Base-by-base conservation (phyloP, 2,113 vertebrate species). In the Ciconia maguari region DNA sequence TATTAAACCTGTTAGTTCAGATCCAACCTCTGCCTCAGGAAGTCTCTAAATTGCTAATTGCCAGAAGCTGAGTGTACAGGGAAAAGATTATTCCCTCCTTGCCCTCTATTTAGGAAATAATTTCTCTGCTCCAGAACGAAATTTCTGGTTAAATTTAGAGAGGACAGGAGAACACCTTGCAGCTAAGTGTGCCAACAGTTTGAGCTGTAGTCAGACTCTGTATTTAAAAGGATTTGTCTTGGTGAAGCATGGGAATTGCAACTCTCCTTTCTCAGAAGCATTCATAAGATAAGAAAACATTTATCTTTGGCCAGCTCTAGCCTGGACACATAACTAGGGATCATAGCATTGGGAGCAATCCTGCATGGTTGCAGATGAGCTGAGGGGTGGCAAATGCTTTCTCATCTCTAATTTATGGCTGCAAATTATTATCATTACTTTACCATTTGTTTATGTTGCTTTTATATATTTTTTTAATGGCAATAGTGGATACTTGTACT, bases 381-480 rank as follows among this genome's bases (percentile, higher is more conserved):
- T 75, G 38, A 62, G 41, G 48, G 36, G 64, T 87, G 51, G 42
- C 58, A 91, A 93, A 87, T 69, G 11, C 11, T 83, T 93, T 95
- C 57, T 83, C 83, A 57, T 90, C 71, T 77, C 41, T 88, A 69
- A 93, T 92, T 84, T 75, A 88, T 55, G 65, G 8, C 44, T 81
- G 21, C 24, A 91, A 87, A 93, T 83, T 84, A 61, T 91, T 72
- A 84, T 86, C 29, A 80, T 92, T 88, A 78, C 16, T 94, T 93
- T 71, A 18, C n/a, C 32, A 62, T 92, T 80, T 94, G 32, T 90
- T 93, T 76, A 34, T 88, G 21, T 10, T 70, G 13, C 1, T 34
- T 54, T 66, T 78, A 12, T 69, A 58, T 44, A 41, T 24, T 5
- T 48, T 70, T 46, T 66, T 84, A 46, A 42, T 51, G 16, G 10